Evolutionary conservation across 2,888 invertebrate species (phyloP).

Genomic region (Argynnis bischoffii): DNA sequence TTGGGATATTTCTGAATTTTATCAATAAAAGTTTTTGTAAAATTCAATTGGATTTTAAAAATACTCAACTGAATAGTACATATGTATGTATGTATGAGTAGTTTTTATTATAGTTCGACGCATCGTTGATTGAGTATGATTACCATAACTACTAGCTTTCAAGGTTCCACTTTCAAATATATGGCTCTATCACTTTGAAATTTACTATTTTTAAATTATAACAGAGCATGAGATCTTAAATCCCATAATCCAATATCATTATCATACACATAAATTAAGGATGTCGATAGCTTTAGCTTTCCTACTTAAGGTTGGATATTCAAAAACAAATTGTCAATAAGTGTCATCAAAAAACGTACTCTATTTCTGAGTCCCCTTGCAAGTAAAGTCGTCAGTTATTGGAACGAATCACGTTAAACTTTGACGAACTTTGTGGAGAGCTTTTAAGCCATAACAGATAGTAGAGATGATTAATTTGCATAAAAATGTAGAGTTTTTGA

Average conservation of each 20-base stretch:
- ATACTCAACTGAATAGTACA: background rate
- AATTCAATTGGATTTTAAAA: background rate
- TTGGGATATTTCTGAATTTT: constrained; percentile 5
- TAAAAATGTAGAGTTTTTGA: background rate
- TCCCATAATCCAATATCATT: no score
- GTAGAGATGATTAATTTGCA: background rate
- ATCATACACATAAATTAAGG: no score
- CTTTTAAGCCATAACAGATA: constrained; percentile 9
- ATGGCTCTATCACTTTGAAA: no score
- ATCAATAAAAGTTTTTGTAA: background rate
- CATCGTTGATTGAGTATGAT: background rate
- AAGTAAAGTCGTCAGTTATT: constrained; percentile 26
- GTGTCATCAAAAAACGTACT: constrained; percentile 24
- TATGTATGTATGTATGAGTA: background rate
- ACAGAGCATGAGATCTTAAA: no score
- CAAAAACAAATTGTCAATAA: constrained; percentile 12
- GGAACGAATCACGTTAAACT: constrained; percentile 33
- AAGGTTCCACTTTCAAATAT: no score
- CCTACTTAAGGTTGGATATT: background rate
- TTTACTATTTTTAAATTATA: no score
- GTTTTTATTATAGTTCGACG: background rate
- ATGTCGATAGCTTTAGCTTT: no score
- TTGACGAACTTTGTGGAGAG: constrained; percentile 26
- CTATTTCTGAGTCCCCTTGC: constrained; percentile 24
- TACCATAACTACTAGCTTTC: background rate